Conservation (phyloP, 2,113 vertebrate genomes). For the Centropus bengalensis region DNA sequence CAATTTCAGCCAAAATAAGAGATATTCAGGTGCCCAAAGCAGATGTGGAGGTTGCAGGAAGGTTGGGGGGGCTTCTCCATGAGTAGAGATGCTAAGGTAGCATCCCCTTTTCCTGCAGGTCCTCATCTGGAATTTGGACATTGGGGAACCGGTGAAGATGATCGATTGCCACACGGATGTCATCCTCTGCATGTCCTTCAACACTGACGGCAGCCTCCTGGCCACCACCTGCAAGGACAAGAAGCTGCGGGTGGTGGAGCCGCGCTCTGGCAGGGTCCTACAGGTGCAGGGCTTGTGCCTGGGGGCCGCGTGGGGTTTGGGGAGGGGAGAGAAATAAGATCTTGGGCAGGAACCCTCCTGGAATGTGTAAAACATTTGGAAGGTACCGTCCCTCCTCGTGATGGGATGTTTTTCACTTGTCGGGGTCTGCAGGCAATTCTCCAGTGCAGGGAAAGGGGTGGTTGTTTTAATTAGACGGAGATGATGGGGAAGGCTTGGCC, state of each 20-base stretch:
- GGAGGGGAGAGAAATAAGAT: fast-evolving
- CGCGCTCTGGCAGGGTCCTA: constrained; percentile 89
- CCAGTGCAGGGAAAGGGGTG: too few species aligned
- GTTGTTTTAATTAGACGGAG: not conserved
- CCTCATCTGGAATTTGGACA: constrained; percentile 97
- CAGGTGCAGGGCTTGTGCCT: constrained; percentile 76
- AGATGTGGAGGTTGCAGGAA: not conserved
- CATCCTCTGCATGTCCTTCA: constrained; percentile 97
- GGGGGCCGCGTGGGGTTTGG: fast-evolving
- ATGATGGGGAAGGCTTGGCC: fast-evolving
- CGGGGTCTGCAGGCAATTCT: fast-evolving
- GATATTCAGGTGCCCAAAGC: not conserved
- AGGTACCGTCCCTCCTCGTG: fast-evolving
- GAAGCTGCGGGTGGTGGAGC: constrained; percentile 91
- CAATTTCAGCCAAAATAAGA: fast-evolving
- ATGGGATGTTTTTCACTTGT: fast-evolving
- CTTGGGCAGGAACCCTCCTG: fast-evolving
- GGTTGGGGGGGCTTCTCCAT: not conserved
- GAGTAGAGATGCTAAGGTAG: not conserved
- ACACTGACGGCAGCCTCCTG: constrained; percentile 92
- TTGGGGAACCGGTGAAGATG: constrained; percentile 96
- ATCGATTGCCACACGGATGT: constrained; percentile 96
- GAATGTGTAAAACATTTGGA: fast-evolving
- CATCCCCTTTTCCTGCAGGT: constrained; percentile 72
- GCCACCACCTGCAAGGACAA: constrained; percentile 97